These are phyloP conservation scores for Emmelina monodactyla DNA, from an alignment of 2,888 invertebrate genomes.

Conservation along the genomic window DNA sequence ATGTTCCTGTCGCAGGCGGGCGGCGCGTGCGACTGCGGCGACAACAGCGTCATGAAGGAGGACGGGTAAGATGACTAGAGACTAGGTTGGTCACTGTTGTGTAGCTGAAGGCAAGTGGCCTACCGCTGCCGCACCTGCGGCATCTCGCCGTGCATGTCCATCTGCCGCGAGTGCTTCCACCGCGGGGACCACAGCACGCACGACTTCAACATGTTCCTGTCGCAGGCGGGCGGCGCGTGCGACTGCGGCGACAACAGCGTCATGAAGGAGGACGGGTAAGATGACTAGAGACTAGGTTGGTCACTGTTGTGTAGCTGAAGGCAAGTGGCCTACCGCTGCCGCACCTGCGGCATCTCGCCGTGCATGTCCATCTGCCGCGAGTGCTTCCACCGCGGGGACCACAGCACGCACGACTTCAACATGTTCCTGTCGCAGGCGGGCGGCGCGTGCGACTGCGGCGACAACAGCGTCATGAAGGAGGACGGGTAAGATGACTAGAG, in stretches of 20 bases:
- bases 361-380: constrained; percentile 99
- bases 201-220: constrained; percentile 99
- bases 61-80: constrained; percentile 91
- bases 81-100: too few relatives aligned
- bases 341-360: constrained; percentile 95
- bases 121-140: constrained; percentile 97
- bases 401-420: constrained; percentile 97
- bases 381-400: constrained; percentile 97
- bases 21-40: constrained; percentile 98
- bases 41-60: constrained; percentile 96
- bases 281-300: too few relatives aligned
- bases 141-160: constrained; percentile 97
- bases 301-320: too few relatives aligned
- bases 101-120: too few relatives aligned
- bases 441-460: constrained; percentile 98
- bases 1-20: constrained; percentile 99
- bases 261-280: constrained; percentile 94
- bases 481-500: constrained; percentile 91
- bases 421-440: constrained; percentile 99
- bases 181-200: constrained; percentile 96
- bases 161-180: constrained; percentile 97
- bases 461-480: constrained; percentile 96
- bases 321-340: constrained; percentile 98
- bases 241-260: constrained; percentile 98
- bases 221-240: constrained; percentile 98